Conservation (phyloP, 1,140 invertebrate species). For the Formica exsecta region DNA sequence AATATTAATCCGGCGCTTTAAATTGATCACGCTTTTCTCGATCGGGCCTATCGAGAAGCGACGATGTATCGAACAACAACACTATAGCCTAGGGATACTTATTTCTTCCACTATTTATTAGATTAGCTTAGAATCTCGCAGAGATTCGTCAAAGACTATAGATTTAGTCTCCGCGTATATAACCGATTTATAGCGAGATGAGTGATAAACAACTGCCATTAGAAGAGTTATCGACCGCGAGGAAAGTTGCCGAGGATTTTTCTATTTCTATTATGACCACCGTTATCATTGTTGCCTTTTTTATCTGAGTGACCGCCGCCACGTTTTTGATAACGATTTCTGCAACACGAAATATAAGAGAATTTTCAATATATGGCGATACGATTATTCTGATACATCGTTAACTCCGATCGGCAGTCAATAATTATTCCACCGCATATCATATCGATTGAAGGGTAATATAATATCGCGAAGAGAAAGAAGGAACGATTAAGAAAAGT, state of each 20-base stretch:
- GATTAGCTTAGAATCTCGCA: conserved; percentile 77
- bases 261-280: conserved; percentile 67
- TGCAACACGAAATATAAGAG: conserved; percentile 28
- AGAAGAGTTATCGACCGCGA: conserved; percentile 68
- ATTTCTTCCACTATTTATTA: conserved; percentile 84
- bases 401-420: conserved; percentile 1
- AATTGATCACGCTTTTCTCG: conserved; percentile 61
- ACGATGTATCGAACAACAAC: conserved; percentile 48
- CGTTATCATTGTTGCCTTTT: conserved; percentile 77
- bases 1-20: conserved; percentile 17
- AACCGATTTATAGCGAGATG: conserved; percentile 56
- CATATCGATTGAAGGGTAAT: conserved; percentile 47
- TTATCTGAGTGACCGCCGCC: conserved; percentile 71
- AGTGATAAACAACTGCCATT: conserved; percentile 79
- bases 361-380: conserved; percentile 25
- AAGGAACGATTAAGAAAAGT: conserved; percentile 6
- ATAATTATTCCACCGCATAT: conserved; percentile 59
- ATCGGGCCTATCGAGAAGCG: conserved; percentile 67
- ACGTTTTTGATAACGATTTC: conserved; percentile 74
- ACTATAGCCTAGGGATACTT: conserved; percentile 79
- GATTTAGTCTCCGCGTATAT: conserved; percentile 46
- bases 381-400: conserved; percentile 19
- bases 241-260: conserved; percentile 46
- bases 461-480: no score
- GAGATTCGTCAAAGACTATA: conserved; percentile 59